Percentiles rank a stretch among this genome's conserved stretches.
Evolutionary conservation across 2,113 vertebrate genomes (phyloP).

Genomic region (Mastomys natalensis): DNA sequence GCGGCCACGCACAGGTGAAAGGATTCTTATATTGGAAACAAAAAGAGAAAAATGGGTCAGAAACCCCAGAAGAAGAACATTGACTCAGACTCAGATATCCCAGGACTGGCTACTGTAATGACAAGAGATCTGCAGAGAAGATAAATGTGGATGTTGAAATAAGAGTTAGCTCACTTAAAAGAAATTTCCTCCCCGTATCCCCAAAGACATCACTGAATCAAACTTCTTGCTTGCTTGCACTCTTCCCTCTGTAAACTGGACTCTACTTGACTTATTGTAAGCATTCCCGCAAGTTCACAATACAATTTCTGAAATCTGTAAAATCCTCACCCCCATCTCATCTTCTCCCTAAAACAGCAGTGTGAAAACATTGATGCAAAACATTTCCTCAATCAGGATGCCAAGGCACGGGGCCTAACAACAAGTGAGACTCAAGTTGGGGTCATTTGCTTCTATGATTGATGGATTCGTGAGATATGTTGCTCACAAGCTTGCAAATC

Average conservation of each 20-base stretch:
- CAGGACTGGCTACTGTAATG: neutral
- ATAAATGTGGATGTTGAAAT: neutral
- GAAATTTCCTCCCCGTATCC: neutral
- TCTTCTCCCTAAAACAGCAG: neutral
- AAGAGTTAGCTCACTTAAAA: constrained; percentile 40
- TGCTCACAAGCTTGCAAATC: neutral
- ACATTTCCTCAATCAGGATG: neutral
- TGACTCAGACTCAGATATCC: neutral
- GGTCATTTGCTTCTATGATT: constrained; percentile 23
- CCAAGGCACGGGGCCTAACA: neutral
- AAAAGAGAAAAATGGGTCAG: neutral
- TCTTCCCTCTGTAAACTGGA: constrained; percentile 22
- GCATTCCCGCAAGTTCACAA: neutral
- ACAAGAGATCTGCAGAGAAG: neutral
- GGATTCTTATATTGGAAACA: neutral
- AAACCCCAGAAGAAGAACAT: neutral
- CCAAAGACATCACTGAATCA: neutral
- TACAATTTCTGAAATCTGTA: neutral
- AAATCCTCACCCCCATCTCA: neutral
- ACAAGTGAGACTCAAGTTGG: neutral
- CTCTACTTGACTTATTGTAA: neutral
- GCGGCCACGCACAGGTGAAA: neutral
- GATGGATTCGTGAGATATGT: neutral
- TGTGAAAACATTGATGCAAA: neutral
- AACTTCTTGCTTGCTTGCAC: neutral